Evolutionary conservation across 2,888 invertebrate genomes (phyloP).

Genomic region (Oscheius sp.): DNA sequence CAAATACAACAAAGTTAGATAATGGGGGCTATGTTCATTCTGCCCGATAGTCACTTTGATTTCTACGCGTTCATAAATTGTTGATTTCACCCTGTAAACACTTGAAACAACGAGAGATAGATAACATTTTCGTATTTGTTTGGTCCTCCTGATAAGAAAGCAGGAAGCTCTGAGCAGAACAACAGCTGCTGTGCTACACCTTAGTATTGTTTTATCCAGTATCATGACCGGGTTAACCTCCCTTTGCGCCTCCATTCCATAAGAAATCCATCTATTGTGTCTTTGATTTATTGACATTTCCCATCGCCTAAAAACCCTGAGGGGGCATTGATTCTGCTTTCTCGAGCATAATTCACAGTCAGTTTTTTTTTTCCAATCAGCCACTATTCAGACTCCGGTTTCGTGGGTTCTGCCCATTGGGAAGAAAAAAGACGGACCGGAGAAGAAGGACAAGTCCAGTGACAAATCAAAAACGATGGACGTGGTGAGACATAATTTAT

Average conservation of each 20-base stretch:
- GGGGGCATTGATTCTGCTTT: too few relatives aligned
- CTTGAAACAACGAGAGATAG: background rate
- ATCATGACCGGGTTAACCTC: too few relatives aligned
- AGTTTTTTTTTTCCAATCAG: background rate
- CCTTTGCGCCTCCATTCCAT: background rate
- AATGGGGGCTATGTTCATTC: too few relatives aligned
- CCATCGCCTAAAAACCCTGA: background rate
- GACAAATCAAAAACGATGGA: constrained; percentile 25
- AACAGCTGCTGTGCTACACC: too few relatives aligned
- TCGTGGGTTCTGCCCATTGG: constrained; percentile 36
- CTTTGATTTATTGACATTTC: background rate
- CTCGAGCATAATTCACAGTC: too few relatives aligned
- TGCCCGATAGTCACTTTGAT: background rate
- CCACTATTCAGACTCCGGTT: constrained; percentile 24
- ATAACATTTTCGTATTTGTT: background rate
- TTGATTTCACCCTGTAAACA: background rate
- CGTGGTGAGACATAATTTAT: background rate
- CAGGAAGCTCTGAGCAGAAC: too few relatives aligned
- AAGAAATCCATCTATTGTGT: background rate
- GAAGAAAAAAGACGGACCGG: constrained; percentile 36
- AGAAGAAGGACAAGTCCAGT: constrained; percentile 20
- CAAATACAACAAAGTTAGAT: too few relatives aligned
- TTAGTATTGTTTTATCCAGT: too few relatives aligned
- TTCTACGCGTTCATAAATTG: background rate
- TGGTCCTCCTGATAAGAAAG: background rate